Base-by-base conservation (phyloP, 2,113 vertebrate species). In the Eulacestoma nigropectus region DNA sequence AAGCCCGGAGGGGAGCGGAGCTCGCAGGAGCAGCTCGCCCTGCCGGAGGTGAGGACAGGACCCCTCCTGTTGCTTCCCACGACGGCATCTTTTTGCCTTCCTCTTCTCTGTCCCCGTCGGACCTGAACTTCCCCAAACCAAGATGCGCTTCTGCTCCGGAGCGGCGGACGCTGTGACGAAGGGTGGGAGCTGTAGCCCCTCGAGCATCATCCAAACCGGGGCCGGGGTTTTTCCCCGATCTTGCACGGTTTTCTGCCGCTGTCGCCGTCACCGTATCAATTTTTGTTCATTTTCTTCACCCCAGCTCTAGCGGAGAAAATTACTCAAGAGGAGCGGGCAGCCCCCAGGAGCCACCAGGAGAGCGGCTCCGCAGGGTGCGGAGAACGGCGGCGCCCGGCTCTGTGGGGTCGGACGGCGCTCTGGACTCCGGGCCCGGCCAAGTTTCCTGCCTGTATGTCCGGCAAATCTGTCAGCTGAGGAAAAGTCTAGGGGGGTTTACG, bases 51-150 rank as follows among this genome's bases (percentile, higher is more conserved):
- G 55, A 79, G 53, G 37, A 84, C 37, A 26, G 32, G n/a, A 53
- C 6, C 7, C 26, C 52, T 88, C 80, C 69, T 84, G 91, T 87
- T 96, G 91, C 87, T 92, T 74, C 9, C 55, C 46, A 23, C 64
- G 87, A 94, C 55, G 87, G 84, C 64, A 25, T 26, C 37, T 50
- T 79, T 41, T 72, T n/a, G 7, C n/a, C 10, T 44, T 85, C 6
- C 11, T 94, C 52, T 72, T 46, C 52, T 46, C 75, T 11, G 37
- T n/a, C 22, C 11, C 35, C 22, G 6, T 29, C 33, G 59, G 68
- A 60, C 23, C 13, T n/a, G 6, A 39, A n/a, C n/a, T 57, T 56
- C 19, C 25, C n/a, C 56, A 53, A 67, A 44, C 2, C 14, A 29
- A 26, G 23, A 17, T 5, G 69, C 8, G 21, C 2, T 2, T 29